Evolutionary conservation across 2,888 invertebrate species (phyloP).

Genomic region (Apotomis capreana): DNA sequence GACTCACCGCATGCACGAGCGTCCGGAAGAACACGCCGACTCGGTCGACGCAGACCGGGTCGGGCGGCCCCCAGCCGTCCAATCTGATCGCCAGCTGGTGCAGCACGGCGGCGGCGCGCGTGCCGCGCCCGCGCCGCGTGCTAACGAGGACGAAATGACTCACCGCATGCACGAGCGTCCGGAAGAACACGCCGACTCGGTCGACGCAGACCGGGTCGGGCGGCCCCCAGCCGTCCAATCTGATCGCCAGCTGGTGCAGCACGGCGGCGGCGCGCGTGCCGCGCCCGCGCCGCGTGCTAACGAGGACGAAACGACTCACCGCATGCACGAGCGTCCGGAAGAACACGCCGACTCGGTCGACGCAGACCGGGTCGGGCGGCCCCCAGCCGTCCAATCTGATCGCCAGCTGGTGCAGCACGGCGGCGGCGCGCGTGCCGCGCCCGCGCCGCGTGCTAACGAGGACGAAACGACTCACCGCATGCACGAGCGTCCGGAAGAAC

Average conservation of each 20-base stretch:
- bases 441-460: slow-evolving; percentile 90
- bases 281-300: slow-evolving; percentile 89
- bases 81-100: slow-evolving; percentile 95
- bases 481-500: slow-evolving; percentile 88
- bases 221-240: slow-evolving; percentile 94
- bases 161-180: slow-evolving; percentile 78
- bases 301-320: slow-evolving; percentile 85
- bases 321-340: slow-evolving; percentile 85
- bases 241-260: slow-evolving; percentile 94
- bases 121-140: slow-evolving; percentile 86
- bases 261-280: slow-evolving; percentile 88
- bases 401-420: slow-evolving; percentile 93
- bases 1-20: slow-evolving; percentile 62
- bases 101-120: slow-evolving; percentile 89
- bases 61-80: slow-evolving; percentile 93
- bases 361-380: slow-evolving; percentile 93
- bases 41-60: slow-evolving; percentile 96
- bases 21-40: slow-evolving; percentile 96
- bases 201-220: slow-evolving; percentile 97
- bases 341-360: slow-evolving; percentile 97
- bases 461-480: slow-evolving; percentile 82
- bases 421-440: slow-evolving; percentile 88
- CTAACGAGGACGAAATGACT: slow-evolving; percentile 90
- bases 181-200: slow-evolving; percentile 96
- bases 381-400: slow-evolving; percentile 96